Conservation (phyloP, 2,888 invertebrate genomes). For the Caenorhabditis sulstoni region DNA sequence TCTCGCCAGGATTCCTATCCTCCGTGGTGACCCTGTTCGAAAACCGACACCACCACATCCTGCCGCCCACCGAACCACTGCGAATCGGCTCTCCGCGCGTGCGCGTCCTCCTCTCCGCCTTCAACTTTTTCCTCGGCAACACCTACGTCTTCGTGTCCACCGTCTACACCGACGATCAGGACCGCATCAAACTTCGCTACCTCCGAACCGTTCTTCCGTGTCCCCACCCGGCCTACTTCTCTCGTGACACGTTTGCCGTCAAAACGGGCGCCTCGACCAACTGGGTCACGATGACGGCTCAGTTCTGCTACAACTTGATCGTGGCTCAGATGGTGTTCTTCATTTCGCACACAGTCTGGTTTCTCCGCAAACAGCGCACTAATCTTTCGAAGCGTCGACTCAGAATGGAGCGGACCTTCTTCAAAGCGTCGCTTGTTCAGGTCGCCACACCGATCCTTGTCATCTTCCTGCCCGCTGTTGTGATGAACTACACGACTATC, state of each 20-base stretch:
- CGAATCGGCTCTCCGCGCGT: background rate
- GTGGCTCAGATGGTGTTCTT: conserved; percentile 4
- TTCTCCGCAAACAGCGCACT: conserved; percentile 4
- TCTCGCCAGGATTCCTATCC: conserved; percentile 6
- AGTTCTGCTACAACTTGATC: conserved; percentile 5
- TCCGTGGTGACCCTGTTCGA: conserved; percentile 11
- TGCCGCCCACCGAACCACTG: background rate
- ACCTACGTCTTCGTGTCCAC: background rate
- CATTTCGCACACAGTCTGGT: conserved; percentile 8
- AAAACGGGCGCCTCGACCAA: background rate
- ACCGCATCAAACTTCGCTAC: conserved; percentile 1
- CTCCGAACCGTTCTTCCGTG: conserved; percentile 2
- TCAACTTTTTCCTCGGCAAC: conserved; percentile 8
- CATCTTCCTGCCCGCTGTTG: background rate
- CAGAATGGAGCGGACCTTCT: background rate
- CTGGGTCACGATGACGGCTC: background rate
- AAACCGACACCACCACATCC: conserved; percentile 12
- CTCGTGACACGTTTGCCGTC: background rate
- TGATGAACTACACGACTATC: conserved; percentile 6
- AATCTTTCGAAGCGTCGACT: background rate
- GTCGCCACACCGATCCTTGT: conserved; percentile 6
- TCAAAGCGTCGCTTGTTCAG: background rate
- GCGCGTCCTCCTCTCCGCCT: background rate
- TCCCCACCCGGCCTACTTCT: background rate
- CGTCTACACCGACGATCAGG: background rate